Base-by-base conservation (phyloP, 1,140 invertebrate species). In the Procambarus virginalis region DNA sequence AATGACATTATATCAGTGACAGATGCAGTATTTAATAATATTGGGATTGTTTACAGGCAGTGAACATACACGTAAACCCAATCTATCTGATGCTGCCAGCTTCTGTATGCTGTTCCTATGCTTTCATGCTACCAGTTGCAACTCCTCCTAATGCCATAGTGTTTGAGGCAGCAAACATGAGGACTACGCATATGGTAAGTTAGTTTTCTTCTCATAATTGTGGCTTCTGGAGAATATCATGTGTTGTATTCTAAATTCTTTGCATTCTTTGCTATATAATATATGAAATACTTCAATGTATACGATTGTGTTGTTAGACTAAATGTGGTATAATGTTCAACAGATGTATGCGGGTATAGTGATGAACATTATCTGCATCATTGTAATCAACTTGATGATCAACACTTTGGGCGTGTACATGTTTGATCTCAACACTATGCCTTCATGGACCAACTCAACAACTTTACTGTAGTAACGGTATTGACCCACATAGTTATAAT, bases 361-460 rank as follows among this genome's bases (percentile, higher is more conserved):
- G 0, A 96, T 97, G 64, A 97, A 96, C 92, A 93, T 97, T 3
- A 94, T 97, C 9, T 96, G 96, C 12, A 95, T 97, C 1, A 76
- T 96, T 0, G 93, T 97, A 2, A 84, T 84, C 45, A 82, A 79
- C 14, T 8, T 86, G 9, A 70, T 90, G 46, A 85, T 92, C n/a
- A 78, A 86, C 49, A 92, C 91, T 17, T 58, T 90, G 8, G 92
- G 91, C 2, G 70, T 70, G 3, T 86, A 64, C 9, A 51, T 92
- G 5, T 92, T 92, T 60, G 91, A 92, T 48, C 49, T 92, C 3
- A 34, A 92, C 49, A 86, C 75, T 6, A 20, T 91, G 14, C 92
- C 92, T 34, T 49, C 60, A 49, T 92, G 64, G 64, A 20, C 17
- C 64, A 68, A 68, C 64, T 68, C 64, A 5, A 68, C 64, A 55